Evolutionary conservation across 2,113 vertebrate genomes (phyloP).

Genomic region (Corydoras maculifer): DNA sequence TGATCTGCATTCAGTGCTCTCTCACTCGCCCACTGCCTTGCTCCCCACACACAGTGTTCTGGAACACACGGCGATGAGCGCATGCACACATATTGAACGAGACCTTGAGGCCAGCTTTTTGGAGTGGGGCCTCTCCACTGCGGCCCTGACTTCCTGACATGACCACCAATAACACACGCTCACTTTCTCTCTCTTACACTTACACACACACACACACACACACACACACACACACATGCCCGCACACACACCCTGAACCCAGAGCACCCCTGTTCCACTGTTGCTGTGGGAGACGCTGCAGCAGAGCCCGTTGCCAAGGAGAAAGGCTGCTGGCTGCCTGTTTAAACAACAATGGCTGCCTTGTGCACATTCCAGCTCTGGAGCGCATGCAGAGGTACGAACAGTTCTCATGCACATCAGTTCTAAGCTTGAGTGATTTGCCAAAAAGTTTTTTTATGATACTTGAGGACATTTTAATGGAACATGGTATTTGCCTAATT

Average conservation of each 20-base stretch:
- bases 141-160: constrained; percentile 74
- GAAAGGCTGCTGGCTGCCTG: constrained; percentile 75
- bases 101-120: constrained; percentile 69
- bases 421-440: neutral
- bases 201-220: constrained; percentile 33
- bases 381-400: constrained; percentile 66
- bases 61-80: constrained; percentile 32
- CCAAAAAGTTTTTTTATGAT: constrained; percentile 31
- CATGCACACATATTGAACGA: constrained; percentile 53
- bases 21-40: constrained; percentile 37
- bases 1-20: constrained; percentile 17
- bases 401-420: constrained; percentile 36
- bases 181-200: constrained; percentile 24
- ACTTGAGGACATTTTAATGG: constrained; percentile 45
- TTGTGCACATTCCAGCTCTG: constrained; percentile 72
- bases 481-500: constrained; percentile 1
- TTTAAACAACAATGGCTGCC: constrained; percentile 78
- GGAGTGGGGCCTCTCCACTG: constrained; percentile 64
- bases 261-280: constrained; percentile 62
- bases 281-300: constrained; percentile 75
- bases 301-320: constrained; percentile 80
- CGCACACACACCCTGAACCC: constrained; percentile 52
- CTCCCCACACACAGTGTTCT: constrained; percentile 13
- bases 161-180: constrained; percentile 37
- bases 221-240: constrained; percentile 3